Conservation (phyloP, 2,797 vertebrate species). For the Enteromius anoplus region DNA sequence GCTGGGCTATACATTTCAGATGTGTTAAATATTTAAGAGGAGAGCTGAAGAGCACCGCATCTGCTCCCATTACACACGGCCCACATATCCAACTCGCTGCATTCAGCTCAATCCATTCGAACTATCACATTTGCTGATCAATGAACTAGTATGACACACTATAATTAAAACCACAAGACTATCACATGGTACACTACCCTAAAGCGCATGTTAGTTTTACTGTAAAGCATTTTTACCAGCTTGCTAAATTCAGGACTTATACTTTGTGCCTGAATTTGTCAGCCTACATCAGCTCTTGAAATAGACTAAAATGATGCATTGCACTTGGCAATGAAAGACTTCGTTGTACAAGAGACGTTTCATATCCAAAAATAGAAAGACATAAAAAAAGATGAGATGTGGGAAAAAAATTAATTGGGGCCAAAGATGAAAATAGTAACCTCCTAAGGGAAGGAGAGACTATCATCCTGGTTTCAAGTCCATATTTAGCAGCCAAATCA, state of each 20-base stretch:
- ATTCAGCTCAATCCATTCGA: constrained; percentile 16
- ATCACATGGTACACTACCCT: constrained; percentile 9
- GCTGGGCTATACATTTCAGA: constrained; percentile 47
- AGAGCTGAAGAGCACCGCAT: constrained; percentile 31
- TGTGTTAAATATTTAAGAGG: constrained; percentile 49
- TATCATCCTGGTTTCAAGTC: constrained; percentile 26
- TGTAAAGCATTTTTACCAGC: neutral
- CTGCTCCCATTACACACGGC: constrained; percentile 48
- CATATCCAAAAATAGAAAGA: constrained; percentile 22
- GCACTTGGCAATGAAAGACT: constrained; percentile 6
- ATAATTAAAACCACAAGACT: neutral
- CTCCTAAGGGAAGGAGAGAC: constrained; percentile 38
- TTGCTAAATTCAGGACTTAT: constrained; percentile 8
- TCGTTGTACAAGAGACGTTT: neutral
- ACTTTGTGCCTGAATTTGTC: constrained; percentile 9
- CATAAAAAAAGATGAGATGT: constrained; percentile 11
- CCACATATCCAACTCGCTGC: constrained; percentile 37
- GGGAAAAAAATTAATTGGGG: constrained; percentile 44
- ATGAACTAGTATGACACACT: neutral
- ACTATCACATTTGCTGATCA: constrained; percentile 4
- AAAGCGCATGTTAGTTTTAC: neutral
- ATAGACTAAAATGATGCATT: constrained; percentile 24
- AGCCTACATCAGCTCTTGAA: constrained; percentile 4
- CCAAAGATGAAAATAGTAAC: constrained; percentile 53
- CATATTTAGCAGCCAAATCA: constrained; percentile 30